Evolutionary conservation across 1,140 invertebrate genomes (phyloP).

Genomic region (Temnothorax nylanderi): DNA sequence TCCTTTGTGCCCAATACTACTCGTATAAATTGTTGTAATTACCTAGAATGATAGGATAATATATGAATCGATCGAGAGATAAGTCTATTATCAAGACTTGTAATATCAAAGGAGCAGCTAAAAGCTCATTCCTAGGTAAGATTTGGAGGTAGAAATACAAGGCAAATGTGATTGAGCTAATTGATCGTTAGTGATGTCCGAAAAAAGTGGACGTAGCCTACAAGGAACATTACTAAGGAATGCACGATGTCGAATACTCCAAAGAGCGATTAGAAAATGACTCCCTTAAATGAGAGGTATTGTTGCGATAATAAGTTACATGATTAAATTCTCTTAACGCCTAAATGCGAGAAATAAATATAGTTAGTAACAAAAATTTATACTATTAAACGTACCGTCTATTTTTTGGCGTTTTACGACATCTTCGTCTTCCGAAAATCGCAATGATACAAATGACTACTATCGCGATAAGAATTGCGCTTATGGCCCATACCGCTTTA

Average conservation of each 20-base stretch:
- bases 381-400: slow-evolving; percentile 80
- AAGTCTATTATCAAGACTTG: background rate
- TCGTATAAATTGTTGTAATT: slow-evolving; percentile 4
- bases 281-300: background rate
- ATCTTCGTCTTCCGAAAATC: slow-evolving; percentile 80
- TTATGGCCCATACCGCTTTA: slow-evolving; percentile 81
- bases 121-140: background rate
- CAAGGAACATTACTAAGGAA: slow-evolving; percentile 54
- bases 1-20: background rate
- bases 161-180: background rate
- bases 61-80: background rate
- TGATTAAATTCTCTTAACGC: slow-evolving; percentile 25
- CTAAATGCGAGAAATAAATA: slow-evolving; percentile 73
- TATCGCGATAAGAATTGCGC: slow-evolving; percentile 77
- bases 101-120: background rate
- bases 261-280: slow-evolving; percentile 35
- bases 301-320: slow-evolving; percentile 62
- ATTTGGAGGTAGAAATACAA: slow-evolving; percentile 12
- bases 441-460: slow-evolving; percentile 79
- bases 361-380: slow-evolving; percentile 30
- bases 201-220: background rate
- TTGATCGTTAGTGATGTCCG: background rate
- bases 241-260: slow-evolving; percentile 57
- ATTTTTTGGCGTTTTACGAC: slow-evolving; percentile 82
- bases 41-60: background rate